Evolutionary conservation across 2,888 invertebrate genomes (phyloP).

Genomic region (Lobophora halterata): DNA sequence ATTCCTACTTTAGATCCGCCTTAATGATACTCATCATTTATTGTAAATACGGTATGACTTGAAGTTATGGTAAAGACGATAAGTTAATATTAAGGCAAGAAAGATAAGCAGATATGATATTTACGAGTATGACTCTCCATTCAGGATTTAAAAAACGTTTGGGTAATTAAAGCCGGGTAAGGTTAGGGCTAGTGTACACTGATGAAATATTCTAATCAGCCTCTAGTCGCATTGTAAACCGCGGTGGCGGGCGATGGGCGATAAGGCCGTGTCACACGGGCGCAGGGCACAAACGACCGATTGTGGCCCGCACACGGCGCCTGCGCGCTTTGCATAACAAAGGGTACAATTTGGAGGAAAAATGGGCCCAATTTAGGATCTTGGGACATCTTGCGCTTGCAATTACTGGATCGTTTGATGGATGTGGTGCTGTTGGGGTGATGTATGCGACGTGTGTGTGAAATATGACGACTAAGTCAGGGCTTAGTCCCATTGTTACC

Average conservation of each 20-base stretch:
- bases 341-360: slow-evolving; percentile 79
- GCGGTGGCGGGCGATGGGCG: slow-evolving; percentile 60
- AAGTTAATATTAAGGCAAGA: background rate
- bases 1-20: too few relatives aligned
- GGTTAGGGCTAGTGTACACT: slow-evolving; percentile 53
- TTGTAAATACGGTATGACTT: too few relatives aligned
- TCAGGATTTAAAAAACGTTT: slow-evolving; percentile 38
- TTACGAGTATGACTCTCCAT: slow-evolving; percentile 44
- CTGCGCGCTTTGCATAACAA: slow-evolving; percentile 79
- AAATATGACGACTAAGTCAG: slow-evolving; percentile 14
- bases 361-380: slow-evolving; percentile 71
- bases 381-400: slow-evolving; percentile 48
- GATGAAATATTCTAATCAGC: slow-evolving; percentile 78
- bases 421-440: slow-evolving; percentile 22
- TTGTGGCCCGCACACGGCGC: slow-evolving; percentile 77
- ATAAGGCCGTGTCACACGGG: slow-evolving; percentile 70
- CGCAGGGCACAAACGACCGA: slow-evolving; percentile 63
- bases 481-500: too few relatives aligned
- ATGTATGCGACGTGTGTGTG: slow-evolving; percentile 17
- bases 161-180: slow-evolving; percentile 62
- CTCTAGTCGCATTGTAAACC: slow-evolving; percentile 66
- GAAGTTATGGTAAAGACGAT: too few relatives aligned
- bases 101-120: slow-evolving; percentile 3
- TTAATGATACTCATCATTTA: too few relatives aligned
- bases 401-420: slow-evolving; percentile 32